Conservation (phyloP, 2,113 vertebrate genomes). For the Mustelus asterias region DNA sequence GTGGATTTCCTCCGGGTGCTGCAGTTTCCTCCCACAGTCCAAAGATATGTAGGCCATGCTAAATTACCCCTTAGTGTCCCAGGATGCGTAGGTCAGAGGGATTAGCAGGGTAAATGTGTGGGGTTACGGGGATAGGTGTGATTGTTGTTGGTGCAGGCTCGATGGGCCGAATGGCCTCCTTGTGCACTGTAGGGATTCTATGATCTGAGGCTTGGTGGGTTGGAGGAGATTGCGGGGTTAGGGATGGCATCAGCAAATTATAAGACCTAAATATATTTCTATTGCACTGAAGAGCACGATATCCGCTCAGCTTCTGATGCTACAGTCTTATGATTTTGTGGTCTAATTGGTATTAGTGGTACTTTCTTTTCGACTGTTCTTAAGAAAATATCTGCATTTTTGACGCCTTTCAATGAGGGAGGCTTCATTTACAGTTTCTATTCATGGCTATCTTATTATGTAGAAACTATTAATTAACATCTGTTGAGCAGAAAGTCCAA, state of each 20-base stretch:
- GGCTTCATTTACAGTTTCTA: neutral
- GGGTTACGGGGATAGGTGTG: no score
- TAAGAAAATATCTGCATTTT: neutral
- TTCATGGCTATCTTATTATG: neutral
- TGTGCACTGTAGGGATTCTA: no score
- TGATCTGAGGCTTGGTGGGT: neutral
- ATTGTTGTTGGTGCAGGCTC: no score
- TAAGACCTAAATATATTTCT: neutral
- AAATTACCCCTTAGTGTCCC: no score
- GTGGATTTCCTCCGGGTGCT: no score
- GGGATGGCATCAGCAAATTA: neutral
- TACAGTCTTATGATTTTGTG: neutral
- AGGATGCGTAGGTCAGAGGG: no score
- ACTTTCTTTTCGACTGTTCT: neutral
- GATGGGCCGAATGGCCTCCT: no score
- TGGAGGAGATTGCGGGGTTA: neutral
- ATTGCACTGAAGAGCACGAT: neutral
- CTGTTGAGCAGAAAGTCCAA: neutral
- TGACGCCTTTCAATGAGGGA: neutral
- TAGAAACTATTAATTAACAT: constrained; percentile 2
- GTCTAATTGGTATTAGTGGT: neutral
- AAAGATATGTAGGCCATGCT: no score
- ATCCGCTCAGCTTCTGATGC: neutral
- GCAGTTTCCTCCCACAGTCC: no score
- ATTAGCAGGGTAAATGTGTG: no score